Evolutionary conservation across 53 echinoderm and acorn worm genomes (phyloP).

Genomic region (Patiria pectinifera): DNA sequence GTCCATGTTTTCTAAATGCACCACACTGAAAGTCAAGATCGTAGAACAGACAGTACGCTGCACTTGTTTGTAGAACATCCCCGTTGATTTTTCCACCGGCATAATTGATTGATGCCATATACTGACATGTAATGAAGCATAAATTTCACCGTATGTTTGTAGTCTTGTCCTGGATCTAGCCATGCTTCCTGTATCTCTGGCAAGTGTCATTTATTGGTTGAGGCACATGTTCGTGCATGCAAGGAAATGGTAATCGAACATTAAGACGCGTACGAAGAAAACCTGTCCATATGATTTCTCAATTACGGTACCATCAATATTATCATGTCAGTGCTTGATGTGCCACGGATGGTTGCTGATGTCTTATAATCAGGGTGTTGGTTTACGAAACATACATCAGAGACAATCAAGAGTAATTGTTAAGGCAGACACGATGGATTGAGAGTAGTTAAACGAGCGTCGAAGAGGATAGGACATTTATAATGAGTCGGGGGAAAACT

Average conservation of each 20-base stretch:
- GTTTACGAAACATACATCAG: neutral
- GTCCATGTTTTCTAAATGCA: too few relatives aligned
- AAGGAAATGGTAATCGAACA: neutral
- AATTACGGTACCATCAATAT: neutral
- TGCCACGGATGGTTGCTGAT: neutral
- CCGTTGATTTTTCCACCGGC: too few relatives aligned
- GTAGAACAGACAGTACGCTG: too few relatives aligned
- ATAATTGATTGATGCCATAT: too few relatives aligned
- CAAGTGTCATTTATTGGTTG: neutral
- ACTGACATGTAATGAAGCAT: neutral
- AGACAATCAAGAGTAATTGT: neutral
- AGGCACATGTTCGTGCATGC: neutral
- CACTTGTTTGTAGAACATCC: too few relatives aligned
- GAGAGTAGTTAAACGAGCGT: neutral
- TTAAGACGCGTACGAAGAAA: neutral
- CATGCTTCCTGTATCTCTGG: neutral
- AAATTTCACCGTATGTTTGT: neutral
- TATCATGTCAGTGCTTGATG: constrained; percentile 11
- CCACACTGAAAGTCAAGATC: too few relatives aligned
- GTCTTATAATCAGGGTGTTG: neutral
- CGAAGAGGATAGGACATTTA: neutral
- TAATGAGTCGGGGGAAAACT: neutral
- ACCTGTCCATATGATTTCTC: neutral
- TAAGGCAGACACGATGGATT: neutral
- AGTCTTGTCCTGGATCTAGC: neutral